Conservation (phyloP, 2,888 invertebrate species). For the Eretmocerus hayati region DNA sequence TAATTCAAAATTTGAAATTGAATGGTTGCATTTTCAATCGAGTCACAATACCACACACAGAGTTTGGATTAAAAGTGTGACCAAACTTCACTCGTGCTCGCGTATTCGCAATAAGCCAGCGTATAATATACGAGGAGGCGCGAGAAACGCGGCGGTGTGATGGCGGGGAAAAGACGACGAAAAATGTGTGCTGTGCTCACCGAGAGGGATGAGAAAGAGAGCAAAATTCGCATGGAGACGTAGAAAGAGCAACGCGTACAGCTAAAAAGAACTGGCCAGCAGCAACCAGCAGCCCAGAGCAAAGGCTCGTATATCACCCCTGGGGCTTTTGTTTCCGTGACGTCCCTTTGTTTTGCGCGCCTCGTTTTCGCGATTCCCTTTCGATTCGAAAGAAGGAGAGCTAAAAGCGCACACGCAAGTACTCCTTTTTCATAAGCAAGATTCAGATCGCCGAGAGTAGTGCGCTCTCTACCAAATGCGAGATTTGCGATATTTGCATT, state of each 20-base stretch:
- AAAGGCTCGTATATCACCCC: slow-evolving; percentile 34
- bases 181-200: not conserved
- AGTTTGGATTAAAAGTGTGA: not conserved
- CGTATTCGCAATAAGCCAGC: not conserved
- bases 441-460: too few relatives aligned
- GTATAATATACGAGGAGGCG: slow-evolving; percentile 5
- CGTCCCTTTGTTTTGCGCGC: slow-evolving; percentile 33
- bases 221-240: slow-evolving; percentile 7
- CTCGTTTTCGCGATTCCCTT: slow-evolving; percentile 30
- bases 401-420: not conserved
- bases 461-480: too few relatives aligned
- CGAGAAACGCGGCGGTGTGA: slow-evolving; percentile 6
- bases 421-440: slow-evolving; percentile 17
- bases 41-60: slow-evolving; percentile 11
- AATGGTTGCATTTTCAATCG: too few relatives aligned
- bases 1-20: too few relatives aligned
- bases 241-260: slow-evolving; percentile 2
- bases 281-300: too few relatives aligned
- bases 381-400: slow-evolving; percentile 18
- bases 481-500: too few relatives aligned
- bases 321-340: slow-evolving; percentile 32
- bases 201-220: not conserved
- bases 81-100: too few relatives aligned
- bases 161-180: slow-evolving; percentile 5
- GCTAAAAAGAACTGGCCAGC: slow-evolving; percentile 16